Conservation (phyloP, 2,888 invertebrate species). For the Eumacrocentrus americanus region DNA sequence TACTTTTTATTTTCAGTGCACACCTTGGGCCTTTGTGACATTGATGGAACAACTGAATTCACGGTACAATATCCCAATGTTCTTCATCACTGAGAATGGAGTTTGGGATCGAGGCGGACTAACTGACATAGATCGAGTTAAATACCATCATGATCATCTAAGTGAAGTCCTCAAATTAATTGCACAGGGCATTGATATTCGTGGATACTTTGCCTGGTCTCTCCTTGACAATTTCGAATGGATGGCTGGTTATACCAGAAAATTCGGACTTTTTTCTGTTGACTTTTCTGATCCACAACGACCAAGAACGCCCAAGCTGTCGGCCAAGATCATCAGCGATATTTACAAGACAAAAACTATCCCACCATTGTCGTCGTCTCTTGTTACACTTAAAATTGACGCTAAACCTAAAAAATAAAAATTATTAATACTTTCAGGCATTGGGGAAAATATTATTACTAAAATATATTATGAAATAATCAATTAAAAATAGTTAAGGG, state of each 20-base stretch:
- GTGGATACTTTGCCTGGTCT: constrained; percentile 78
- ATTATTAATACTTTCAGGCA: too few species aligned
- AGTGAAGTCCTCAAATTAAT: constrained; percentile 41
- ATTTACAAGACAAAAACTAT: constrained; percentile 63
- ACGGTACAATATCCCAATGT: constrained; percentile 65
- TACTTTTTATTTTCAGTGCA: constrained; percentile 64
- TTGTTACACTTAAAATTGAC: too few species aligned
- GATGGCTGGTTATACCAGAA: constrained; percentile 71
- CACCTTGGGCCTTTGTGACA: constrained; percentile 69
- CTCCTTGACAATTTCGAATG: constrained; percentile 85
- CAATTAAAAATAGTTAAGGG: too few species aligned
- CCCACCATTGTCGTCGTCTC: constrained; percentile 39
- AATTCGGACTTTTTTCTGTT: constrained; percentile 74
- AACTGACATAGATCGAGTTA: constrained; percentile 62
- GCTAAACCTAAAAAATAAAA: too few species aligned
- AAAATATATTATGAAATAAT: too few species aligned
- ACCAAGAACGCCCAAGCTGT: constrained; percentile 69
- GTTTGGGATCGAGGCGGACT: constrained; percentile 64
- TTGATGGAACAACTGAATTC: constrained; percentile 64
- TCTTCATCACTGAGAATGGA: constrained; percentile 70
- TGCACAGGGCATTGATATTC: constrained; percentile 42
- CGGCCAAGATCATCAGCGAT: constrained; percentile 65
- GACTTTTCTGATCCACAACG: constrained; percentile 68
- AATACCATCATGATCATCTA: constrained; percentile 51
- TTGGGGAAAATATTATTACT: too few species aligned